phyloP scores from a whole-genome alignment of 1,140 invertebrate species.

The Odontomachus brunneus region DNA sequence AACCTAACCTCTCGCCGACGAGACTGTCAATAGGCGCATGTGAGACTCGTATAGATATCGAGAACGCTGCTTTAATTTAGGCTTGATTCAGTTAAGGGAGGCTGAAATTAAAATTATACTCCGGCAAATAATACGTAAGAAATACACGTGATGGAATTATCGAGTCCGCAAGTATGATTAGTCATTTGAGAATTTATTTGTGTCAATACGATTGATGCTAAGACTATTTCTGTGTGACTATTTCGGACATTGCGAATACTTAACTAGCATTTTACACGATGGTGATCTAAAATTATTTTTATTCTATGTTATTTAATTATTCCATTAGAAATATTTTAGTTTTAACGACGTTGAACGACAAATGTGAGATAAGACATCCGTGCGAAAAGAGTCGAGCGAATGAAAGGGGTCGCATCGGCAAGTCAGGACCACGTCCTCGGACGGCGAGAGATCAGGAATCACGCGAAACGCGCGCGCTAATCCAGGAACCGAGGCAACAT shows the following conservation, averaged over 20 bases:
- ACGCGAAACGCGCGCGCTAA: constrained; percentile 58
- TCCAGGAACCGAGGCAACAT: constrained; percentile 62
- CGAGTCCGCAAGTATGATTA: background rate
- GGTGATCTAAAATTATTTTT: too few relatives aligned
- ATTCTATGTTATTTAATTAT: too few relatives aligned
- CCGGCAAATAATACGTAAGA: background rate
- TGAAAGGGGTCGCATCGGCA: constrained; percentile 18
- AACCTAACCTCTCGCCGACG: constrained; percentile 30
- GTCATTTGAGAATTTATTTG: background rate
- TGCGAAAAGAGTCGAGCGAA: background rate
- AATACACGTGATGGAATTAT: background rate
- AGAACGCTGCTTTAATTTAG: background rate
- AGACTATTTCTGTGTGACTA: too few relatives aligned
- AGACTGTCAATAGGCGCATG: constrained; percentile 1
- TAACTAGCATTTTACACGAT: too few relatives aligned
- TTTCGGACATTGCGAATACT: too few relatives aligned
- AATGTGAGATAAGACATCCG: background rate
- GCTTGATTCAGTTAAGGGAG: background rate
- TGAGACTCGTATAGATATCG: background rate
- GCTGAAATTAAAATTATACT: background rate
- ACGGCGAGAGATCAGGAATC: constrained; percentile 34
- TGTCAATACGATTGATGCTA: background rate
- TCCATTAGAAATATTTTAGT: background rate
- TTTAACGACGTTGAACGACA: background rate
- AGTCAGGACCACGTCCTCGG: background rate